Percentiles rank a stretch among this genome's conserved stretches.
Conservation (phyloP, 2,888 invertebrate species). For the Thelaira solivaga region DNA sequence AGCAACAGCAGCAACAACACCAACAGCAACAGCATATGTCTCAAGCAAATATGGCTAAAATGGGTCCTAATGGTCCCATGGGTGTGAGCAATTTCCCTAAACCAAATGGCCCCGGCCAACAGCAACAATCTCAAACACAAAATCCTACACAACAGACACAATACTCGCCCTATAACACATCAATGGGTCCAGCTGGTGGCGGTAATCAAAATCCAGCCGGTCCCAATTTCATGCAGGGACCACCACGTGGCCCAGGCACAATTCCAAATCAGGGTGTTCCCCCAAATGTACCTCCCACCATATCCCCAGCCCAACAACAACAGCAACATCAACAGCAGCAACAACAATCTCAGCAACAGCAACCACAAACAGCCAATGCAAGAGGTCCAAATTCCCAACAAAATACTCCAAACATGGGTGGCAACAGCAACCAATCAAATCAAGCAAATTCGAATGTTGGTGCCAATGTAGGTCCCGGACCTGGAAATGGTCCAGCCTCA, state of each 20-base stretch:
- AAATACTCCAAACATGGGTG: slow-evolving; percentile 59
- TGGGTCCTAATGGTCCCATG: slow-evolving; percentile 67
- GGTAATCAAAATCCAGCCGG: slow-evolving; percentile 68
- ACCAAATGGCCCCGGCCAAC: slow-evolving; percentile 69
- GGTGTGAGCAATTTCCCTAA: slow-evolving; percentile 70
- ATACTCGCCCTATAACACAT: slow-evolving; percentile 84
- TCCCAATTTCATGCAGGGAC: slow-evolving; percentile 74
- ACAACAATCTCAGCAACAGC: slow-evolving; percentile 61
- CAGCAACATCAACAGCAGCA: slow-evolving; percentile 49
- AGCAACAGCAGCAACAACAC: slow-evolving; percentile 66
- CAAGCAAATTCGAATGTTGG: slow-evolving; percentile 68
- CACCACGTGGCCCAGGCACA: slow-evolving; percentile 68
- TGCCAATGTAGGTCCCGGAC: slow-evolving; percentile 66
- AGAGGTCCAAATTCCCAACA: slow-evolving; percentile 59
- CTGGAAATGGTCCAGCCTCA: slow-evolving; percentile 64
- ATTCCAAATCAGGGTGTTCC: slow-evolving; percentile 59
- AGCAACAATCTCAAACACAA: slow-evolving; percentile 67
- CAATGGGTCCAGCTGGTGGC: slow-evolving; percentile 79
- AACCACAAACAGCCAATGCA: slow-evolving; percentile 64
- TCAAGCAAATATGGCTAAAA: slow-evolving; percentile 68
- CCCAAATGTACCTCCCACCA: slow-evolving; percentile 64
- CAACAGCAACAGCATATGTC: slow-evolving; percentile 60
- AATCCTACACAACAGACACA: slow-evolving; percentile 77
- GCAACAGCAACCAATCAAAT: slow-evolving; percentile 67
- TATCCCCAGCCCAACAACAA: slow-evolving; percentile 67